These are phyloP conservation scores for Julus scandinavius DNA, from an alignment of 2,888 invertebrate species.

Conservation along the genomic window DNA sequence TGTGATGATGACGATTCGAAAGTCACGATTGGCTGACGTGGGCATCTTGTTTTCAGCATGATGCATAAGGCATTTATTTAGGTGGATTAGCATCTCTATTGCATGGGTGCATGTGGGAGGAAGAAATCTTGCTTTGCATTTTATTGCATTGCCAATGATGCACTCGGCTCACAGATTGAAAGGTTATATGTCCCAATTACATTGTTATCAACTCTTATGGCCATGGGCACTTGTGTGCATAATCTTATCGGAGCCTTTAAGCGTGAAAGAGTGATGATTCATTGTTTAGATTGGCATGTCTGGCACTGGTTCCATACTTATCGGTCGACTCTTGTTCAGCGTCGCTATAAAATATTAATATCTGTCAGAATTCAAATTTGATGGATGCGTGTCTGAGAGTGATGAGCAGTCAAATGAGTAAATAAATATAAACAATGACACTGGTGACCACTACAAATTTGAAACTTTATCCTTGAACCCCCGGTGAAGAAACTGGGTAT, in stretches of 20 bases:
- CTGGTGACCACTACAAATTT: not conserved
- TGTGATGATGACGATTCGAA: conserved; percentile 22
- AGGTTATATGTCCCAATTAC: conserved; percentile 36
- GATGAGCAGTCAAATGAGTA: not conserved
- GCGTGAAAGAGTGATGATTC: conserved; percentile 40
- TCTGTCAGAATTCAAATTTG: conserved; percentile 22
- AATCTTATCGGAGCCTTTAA: not conserved
- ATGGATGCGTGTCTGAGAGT: not conserved
- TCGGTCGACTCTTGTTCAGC: not conserved
- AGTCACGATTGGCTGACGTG: conserved; percentile 31
- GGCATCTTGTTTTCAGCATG: conserved; percentile 37
- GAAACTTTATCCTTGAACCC: not conserved
- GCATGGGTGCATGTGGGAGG: conserved; percentile 13
- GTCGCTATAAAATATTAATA: not conserved
- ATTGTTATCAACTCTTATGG: conserved; percentile 6
- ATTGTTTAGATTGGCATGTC: conserved; percentile 36
- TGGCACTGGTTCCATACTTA: not conserved
- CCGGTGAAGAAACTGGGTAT: not conserved
- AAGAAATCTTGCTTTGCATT: not conserved
- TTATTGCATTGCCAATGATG: not conserved
- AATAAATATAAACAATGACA: not conserved
- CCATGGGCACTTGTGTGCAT: conserved; percentile 13
- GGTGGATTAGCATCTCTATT: conserved; percentile 34
- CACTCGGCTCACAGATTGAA: conserved; percentile 1
- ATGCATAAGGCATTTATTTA: conserved; percentile 26